Conservation (phyloP, 1,140 invertebrate genomes). For the Diachasmimorpha longicaudata region DNA sequence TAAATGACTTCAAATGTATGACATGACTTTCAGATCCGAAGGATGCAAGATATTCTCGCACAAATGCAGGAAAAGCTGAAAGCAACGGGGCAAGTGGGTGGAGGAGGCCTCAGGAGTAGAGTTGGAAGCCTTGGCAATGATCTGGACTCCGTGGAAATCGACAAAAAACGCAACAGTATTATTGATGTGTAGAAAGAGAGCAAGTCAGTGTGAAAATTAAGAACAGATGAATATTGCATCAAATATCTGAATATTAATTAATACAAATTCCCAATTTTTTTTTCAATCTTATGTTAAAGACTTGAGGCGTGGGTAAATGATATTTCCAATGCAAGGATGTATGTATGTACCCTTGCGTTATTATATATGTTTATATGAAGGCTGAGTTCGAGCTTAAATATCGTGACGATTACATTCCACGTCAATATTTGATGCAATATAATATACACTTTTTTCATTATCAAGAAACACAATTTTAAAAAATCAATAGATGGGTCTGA, state of each 20-base stretch:
- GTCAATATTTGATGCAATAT: too few relatives aligned
- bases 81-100: constrained; percentile 69
- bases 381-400: too few relatives aligned
- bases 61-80: constrained; percentile 97
- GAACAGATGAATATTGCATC: background rate
- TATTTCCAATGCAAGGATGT: too few relatives aligned
- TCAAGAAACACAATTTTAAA: constrained; percentile 1
- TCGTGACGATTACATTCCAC: too few relatives aligned
- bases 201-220: background rate
- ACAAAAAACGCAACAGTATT: constrained; percentile 80
- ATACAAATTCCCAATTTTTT: too few relatives aligned
- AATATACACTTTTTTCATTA: background rate
- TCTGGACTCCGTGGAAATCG: constrained; percentile 53
- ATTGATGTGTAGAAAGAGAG: constrained; percentile 71
- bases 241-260: background rate
- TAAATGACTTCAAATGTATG: too few relatives aligned
- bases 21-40: constrained; percentile 72
- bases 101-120: constrained; percentile 47
- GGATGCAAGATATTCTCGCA: constrained; percentile 95
- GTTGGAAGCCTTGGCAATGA: constrained; percentile 58
- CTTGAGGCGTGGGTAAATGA: too few relatives aligned
- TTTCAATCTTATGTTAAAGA: too few relatives aligned
- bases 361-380: too few relatives aligned
- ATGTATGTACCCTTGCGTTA: too few relatives aligned
- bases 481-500: background rate